Evolutionary conservation across 2,113 vertebrate genomes (phyloP), one percentile per base, ranked within the genome.

Genomic region (Oncorhynchus tshawytscha): DNA sequence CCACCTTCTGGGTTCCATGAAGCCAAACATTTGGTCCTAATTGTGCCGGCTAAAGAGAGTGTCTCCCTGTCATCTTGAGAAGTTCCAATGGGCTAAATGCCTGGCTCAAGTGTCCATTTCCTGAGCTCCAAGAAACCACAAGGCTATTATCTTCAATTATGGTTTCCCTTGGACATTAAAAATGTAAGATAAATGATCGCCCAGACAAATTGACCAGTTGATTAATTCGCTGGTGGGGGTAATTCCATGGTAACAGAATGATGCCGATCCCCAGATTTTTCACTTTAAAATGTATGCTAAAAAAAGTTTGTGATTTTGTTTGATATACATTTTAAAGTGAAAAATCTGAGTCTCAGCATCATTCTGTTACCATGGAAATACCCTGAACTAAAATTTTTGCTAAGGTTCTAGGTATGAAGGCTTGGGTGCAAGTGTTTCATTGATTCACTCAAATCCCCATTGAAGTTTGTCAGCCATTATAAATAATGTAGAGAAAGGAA

Each of bases 71-170:
- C 78, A 76, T 77, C 31, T 16, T 77, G 72, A 57, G 6, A 77
- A 78, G 75, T 76, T 67, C 73, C 77, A 51, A 57, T 83, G 83
- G 74, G 78, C 75, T 86, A 85, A 87, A 87, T 68, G 75, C 72
- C 70, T 78, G 67, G 71, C 49, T 70, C 82, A 81, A 88, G 84
- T 86, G 88, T 86, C 73, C 77, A 86, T 91, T 91, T 91, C 88
- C 89, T 88, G 85, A 77, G 77, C 75, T 72, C 67, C 71, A 84
- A 34, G 49, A 71, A 85, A 88, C 76, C 79, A 87, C 75, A 80
- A 57, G 72, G 81, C 86, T 85, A 76, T 79, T 69, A 25, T 78
- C 67, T 75, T 67, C 62, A 68, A 81, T 84, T 75, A 76, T 82
- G 82, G 79, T 70, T 81, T 75, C 20, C 73, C 29, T 72, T 82